Conservation (phyloP, 2,888 invertebrate genomes). For the Epistrophella euchroma region DNA sequence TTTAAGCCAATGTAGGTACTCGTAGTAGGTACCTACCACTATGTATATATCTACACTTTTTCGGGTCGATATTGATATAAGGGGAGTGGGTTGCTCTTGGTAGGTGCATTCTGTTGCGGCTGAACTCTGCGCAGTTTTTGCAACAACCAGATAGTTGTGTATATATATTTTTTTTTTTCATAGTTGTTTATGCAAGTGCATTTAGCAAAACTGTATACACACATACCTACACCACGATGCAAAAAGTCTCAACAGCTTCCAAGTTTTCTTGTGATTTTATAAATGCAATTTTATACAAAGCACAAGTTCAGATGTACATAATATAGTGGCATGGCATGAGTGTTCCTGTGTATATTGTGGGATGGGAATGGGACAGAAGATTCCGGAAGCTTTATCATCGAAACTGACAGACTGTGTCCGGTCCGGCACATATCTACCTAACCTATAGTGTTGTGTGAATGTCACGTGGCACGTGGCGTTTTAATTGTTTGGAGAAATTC, state of each 20-base stretch:
- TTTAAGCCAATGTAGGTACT: constrained; percentile 31
- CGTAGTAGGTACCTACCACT: constrained; percentile 20
- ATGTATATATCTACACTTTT: too few species aligned
- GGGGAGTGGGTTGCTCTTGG: constrained; percentile 30
- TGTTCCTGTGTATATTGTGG: not conserved
- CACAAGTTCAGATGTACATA: constrained; percentile 9
- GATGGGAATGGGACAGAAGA: constrained; percentile 25
- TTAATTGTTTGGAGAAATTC: constrained; percentile 41
- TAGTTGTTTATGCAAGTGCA: constrained; percentile 43
- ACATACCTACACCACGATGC: constrained; percentile 12
- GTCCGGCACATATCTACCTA: constrained; percentile 18
- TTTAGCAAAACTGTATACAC: constrained; percentile 1
- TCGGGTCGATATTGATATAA: constrained; percentile 58
- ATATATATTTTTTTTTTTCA: not conserved
- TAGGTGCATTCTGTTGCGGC: constrained; percentile 30
- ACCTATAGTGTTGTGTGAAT: constrained; percentile 25
- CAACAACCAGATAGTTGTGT: constrained; percentile 18
- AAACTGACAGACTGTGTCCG: constrained; percentile 51
- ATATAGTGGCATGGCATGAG: not conserved
- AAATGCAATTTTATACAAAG: constrained; percentile 29
- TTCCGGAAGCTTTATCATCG: constrained; percentile 60
- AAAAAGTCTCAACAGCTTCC: constrained; percentile 59
- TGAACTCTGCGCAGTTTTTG: constrained; percentile 67
- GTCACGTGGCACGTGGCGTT: constrained; percentile 71
- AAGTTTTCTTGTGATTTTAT: constrained; percentile 37